Evolutionary conservation across 2,888 invertebrate genomes (phyloP).

Genomic region (Leucoptera coffeella): DNA sequence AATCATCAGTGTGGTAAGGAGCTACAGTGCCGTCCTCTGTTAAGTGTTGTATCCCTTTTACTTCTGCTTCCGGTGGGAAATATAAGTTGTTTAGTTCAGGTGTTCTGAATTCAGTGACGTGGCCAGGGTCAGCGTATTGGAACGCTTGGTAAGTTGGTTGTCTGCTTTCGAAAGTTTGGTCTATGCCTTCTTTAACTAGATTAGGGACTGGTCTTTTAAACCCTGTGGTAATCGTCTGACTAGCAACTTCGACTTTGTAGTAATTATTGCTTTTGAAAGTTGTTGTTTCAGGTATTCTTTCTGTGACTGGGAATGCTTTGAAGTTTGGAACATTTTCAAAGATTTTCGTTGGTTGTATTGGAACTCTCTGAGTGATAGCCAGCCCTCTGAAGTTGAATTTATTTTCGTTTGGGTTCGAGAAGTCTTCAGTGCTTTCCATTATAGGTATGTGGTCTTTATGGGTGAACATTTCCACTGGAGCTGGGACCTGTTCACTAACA

Average conservation of each 20-base stretch:
- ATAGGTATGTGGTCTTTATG: conserved; percentile 39
- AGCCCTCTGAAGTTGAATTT: conserved; percentile 10
- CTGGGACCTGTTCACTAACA: conserved; percentile 7
- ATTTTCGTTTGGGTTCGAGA: conserved; percentile 22
- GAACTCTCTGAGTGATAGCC: too few relatives aligned
- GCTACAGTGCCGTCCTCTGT: conserved; percentile 28
- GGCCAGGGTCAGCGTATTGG: conserved; percentile 7
- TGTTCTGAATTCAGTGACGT: conserved; percentile 11
- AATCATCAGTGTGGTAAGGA: conserved; percentile 29
- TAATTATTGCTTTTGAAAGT: conserved; percentile 20
- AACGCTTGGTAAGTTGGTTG: conserved; percentile 13
- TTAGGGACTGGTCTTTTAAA: too few relatives aligned
- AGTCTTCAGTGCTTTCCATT: conserved; percentile 32
- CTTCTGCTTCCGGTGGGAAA: conserved; percentile 20
- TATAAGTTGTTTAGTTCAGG: conserved; percentile 18
- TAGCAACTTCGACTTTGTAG: conserved; percentile 25
- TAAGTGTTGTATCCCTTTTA: conserved; percentile 28
- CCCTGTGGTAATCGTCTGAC: too few relatives aligned
- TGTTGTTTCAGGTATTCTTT: conserved; percentile 12
- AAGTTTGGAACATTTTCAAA: too few relatives aligned
- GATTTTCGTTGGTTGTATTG: conserved; percentile 6
- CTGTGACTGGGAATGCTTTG: too few relatives aligned
- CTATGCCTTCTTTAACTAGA: too few relatives aligned
- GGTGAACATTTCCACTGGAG: conserved; percentile 1
- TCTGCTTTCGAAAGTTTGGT: too few relatives aligned